Base-by-base conservation (phyloP, 1,140 invertebrate species). In the Planococcus citri region DNA sequence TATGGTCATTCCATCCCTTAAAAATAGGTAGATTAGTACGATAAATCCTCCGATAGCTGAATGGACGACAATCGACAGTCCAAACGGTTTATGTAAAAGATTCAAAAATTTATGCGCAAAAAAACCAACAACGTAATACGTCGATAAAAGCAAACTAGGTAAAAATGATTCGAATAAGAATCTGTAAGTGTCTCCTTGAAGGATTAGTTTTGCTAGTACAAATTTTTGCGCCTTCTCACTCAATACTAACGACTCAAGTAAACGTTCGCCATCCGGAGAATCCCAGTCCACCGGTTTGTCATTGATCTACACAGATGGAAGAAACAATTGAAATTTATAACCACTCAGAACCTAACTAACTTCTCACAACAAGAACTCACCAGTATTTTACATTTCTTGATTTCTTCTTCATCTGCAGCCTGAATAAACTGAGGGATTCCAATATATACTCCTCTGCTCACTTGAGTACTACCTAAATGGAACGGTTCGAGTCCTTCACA, bases 1-100 rank as follows among this genome's bases (percentile, higher is more conserved):
- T 2, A 73, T 20, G 25, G 75, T 58, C 29, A 75, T 58, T 74
- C 76, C 80, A 6, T 76, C 27, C 9, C 74, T 75, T 73, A 22
- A 80, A 74, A 8, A 74, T 27, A 38, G 73, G 72, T n/a, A 78
- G 68, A 1, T 74, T 24, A 14, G 73, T 61, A 41, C 76, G 78
- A 24, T 77, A 21, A n/a, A 72, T 20, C 1, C 71, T 27, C 41
- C 76, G 69, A 51, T 74, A 72, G 8, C 67, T 29, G 3, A 71
- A 25, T 10, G 76, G 73, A 51, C 72, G 72, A 9, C 41, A 25
- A 21, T 72, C 60, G 0, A 76, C 70, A 1, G 73, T 68, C 17
- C 76, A 70, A 27, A 70, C 68, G 0, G 71, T 58, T 72, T 79
- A 77, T 24, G 74, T 25, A 17, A 61, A 38, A 57, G 69, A 61